Evolutionary conservation across 2,888 invertebrate genomes (phyloP), one percentile per base, ranked within the genome.

Genomic region (Stictocephala bisonia): DNA sequence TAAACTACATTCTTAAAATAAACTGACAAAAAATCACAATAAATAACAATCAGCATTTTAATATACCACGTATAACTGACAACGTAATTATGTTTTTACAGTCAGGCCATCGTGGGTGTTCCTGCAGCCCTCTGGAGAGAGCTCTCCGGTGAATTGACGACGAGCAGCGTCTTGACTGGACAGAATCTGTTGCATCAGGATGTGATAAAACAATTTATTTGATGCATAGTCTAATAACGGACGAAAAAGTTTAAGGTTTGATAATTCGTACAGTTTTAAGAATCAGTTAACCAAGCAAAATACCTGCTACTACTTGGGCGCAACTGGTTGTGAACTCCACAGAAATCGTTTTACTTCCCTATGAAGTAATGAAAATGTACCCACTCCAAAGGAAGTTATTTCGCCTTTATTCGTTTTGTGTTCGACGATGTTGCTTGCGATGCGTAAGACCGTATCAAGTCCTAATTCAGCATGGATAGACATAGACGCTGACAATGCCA

Each of bases 401-500:
- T 1, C 76, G 77, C 76, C 51, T 64, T 60, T 79, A 81, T 76
- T 82, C 81, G 3, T 77, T 80, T 83, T 75, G 81, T 84, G 44
- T 83, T 84, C 74, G 83, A 83, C 75, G 82, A 83, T 79, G 79
- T 83, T 15, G 80, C 80, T 11, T 82, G 71, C 22, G 77, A 79
- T 51, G 79, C 78, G 22, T 78, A 79, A 35, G 68, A 78, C 44
- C 70, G 74, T 40, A 69, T 79, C 0, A 72, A 70, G 68, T 71
- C 73, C 3, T 78, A 76, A 64, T 79, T 79, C 66, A 76, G 77
- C 29, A 78, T 77, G 75, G 76, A 78, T 3, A 24, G 79, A 51
- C 79, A 79, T 40, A 73, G 74, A 66, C 81, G 18, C 69, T 3
- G 79, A 79, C 48, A 79, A 79, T 71, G 72, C 76, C 1, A 80